Evolutionary conservation across 1,140 invertebrate species (phyloP).

Genomic region (Papilio helenus): DNA sequence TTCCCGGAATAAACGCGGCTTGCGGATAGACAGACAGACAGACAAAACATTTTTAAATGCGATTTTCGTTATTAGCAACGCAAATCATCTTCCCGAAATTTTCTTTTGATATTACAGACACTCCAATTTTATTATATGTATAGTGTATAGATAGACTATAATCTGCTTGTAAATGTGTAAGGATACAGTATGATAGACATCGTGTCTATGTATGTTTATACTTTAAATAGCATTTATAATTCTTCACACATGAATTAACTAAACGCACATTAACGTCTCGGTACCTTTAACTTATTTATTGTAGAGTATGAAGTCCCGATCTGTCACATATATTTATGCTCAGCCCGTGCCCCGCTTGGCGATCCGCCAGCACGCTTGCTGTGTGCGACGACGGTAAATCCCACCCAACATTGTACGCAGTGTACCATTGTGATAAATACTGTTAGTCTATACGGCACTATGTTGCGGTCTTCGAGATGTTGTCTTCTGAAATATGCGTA

Average conservation of each 20-base stretch:
- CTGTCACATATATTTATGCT: slow-evolving; percentile 25
- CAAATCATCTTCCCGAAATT: too few relatives aligned
- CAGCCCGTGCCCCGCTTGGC: slow-evolving; percentile 1
- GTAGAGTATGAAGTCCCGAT: neutral
- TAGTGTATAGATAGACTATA: too few relatives aligned
- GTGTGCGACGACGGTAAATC: slow-evolving; percentile 5
- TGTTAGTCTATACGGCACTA: neutral
- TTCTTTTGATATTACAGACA: too few relatives aligned
- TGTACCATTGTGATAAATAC: slow-evolving; percentile 8
- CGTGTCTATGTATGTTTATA: too few relatives aligned
- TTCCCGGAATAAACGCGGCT: too few relatives aligned
- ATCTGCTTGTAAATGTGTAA: too few relatives aligned
- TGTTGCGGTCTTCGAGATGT: neutral
- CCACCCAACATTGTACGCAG: slow-evolving; percentile 7
- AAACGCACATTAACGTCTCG: neutral
- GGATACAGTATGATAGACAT: too few relatives aligned
- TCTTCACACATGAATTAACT: slow-evolving; percentile 18
- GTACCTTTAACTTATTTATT: neutral
- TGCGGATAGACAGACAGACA: too few relatives aligned
- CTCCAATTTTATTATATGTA: too few relatives aligned
- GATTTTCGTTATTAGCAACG: too few relatives aligned
- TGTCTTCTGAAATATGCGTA: neutral
- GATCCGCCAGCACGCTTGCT: neutral
- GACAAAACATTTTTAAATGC: too few relatives aligned
- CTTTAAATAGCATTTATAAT: neutral